A percentile compares a stretch with the other conserved stretches of the same genome.
Evolutionary conservation across 2,888 invertebrate genomes (phyloP).

Genomic region (Oscheius onirici): DNA sequence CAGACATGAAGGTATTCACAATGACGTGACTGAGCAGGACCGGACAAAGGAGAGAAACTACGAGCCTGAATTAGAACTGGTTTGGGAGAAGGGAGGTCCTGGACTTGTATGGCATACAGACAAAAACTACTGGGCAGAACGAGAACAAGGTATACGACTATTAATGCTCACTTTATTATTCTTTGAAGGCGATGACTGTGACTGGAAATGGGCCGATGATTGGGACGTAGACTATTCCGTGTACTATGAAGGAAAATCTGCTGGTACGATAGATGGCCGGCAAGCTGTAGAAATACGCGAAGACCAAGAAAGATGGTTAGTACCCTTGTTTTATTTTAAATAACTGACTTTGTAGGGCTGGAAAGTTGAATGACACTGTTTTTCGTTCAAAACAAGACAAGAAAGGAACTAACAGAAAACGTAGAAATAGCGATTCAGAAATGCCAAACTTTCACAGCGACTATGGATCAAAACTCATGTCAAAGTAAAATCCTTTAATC

Average conservation of each 20-base stretch:
- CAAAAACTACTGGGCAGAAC: constrained; percentile 75
- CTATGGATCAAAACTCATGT: constrained; percentile 15
- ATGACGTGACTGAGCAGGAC: constrained; percentile 73
- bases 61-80: constrained; percentile 65
- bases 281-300: constrained; percentile 74
- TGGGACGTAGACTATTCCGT: constrained; percentile 77
- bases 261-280: constrained; percentile 74
- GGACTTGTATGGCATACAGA: constrained; percentile 77
- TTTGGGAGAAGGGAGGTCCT: constrained; percentile 78
- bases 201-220: constrained; percentile 76
- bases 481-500: constrained; percentile 5
- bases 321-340: constrained; percentile 4
- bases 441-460: constrained; percentile 31
- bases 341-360: constrained; percentile 35
- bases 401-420: constrained; percentile 15
- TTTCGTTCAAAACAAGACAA: constrained; percentile 24
- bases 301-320: constrained; percentile 58
- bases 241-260: constrained; percentile 74
- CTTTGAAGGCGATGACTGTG: constrained; percentile 71
- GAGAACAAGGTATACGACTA: constrained; percentile 65
- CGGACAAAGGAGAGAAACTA: constrained; percentile 63
- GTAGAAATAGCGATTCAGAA: constrained; percentile 50
- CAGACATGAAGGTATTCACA: constrained; percentile 73
- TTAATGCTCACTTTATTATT: too few species aligned
- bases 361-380: constrained; percentile 42